Percentiles rank a stretch among this genome's conserved stretches.
phyloP scores from a whole-genome alignment of 2,888 invertebrate genomes.

The Asteroscopus sphinx region DNA sequence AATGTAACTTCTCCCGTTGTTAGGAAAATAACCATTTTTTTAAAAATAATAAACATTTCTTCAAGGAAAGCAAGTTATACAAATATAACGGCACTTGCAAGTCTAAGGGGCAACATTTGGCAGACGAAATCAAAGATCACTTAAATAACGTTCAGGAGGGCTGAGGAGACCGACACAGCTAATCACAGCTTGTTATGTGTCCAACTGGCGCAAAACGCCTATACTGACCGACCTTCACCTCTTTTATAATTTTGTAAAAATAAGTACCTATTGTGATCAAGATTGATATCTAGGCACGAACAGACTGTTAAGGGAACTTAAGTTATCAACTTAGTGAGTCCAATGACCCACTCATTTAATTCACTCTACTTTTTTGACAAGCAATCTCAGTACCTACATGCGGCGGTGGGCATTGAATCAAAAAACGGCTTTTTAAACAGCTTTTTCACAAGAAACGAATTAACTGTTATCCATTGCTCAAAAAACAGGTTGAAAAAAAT shows the following conservation, averaged over 20 bases:
- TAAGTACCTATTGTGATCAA: slow-evolving; percentile 2
- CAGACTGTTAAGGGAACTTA: not conserved
- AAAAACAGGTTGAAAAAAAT: too few species aligned
- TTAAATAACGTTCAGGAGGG: slow-evolving; percentile 24
- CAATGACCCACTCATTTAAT: too few species aligned
- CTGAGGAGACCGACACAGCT: slow-evolving; percentile 2
- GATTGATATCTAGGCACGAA: slow-evolving; percentile 9
- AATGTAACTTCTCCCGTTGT: too few species aligned
- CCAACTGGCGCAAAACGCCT: slow-evolving; percentile 5
- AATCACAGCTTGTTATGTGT: slow-evolving; percentile 8
- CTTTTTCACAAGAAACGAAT: too few species aligned
- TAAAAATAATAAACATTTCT: not conserved
- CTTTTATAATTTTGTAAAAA: slow-evolving; percentile 10
- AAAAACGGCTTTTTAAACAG: too few species aligned
- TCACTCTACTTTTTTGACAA: too few species aligned
- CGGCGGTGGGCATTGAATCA: too few species aligned
- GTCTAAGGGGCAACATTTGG: not conserved
- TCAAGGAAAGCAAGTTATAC: not conserved
- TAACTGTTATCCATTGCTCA: too few species aligned
- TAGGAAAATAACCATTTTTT: too few species aligned
- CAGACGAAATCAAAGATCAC: slow-evolving; percentile 10
- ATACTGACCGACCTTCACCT: slow-evolving; percentile 31
- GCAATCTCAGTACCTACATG: too few species aligned
- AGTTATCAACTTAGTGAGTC: too few species aligned
- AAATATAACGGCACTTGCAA: not conserved